Conservation (phyloP, 2,888 invertebrate genomes). For the Serripes groenlandicus region DNA sequence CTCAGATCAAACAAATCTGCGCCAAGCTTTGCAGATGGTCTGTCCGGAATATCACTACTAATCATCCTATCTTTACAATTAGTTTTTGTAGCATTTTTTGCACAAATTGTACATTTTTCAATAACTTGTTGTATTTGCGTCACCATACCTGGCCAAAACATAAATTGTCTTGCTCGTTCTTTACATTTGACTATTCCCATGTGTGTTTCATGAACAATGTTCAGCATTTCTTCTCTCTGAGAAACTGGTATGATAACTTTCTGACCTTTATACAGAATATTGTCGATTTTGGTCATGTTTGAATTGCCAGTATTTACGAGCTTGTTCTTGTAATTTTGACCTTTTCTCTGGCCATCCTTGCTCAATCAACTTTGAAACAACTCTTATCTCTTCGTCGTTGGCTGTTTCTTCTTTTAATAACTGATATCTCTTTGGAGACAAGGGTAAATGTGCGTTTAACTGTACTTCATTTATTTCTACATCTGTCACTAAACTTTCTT, state of each 20-base stretch:
- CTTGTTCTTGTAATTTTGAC: conserved; percentile 15
- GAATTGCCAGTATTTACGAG: conserved; percentile 49
- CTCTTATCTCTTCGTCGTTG: conserved; percentile 39
- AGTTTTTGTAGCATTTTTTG: conserved; percentile 10
- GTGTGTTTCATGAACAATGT: conserved; percentile 38
- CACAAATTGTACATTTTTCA: conserved; percentile 37
- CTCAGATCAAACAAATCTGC: conserved; percentile 57
- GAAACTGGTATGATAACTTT: conserved; percentile 26
- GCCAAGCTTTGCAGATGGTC: conserved; percentile 60
- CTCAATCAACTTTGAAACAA: conserved; percentile 27
- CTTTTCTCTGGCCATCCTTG: conserved; percentile 60
- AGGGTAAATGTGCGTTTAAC: conserved; percentile 40
- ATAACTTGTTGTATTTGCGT: conserved; percentile 37
- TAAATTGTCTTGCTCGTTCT: conserved; percentile 25
- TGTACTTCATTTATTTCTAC: conserved; percentile 35
- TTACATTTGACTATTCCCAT: conserved; percentile 43
- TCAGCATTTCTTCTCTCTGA: conserved; percentile 32
- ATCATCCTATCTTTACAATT: conserved; percentile 46
- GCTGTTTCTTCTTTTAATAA: conserved; percentile 37
- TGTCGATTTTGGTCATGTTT: conserved; percentile 60
- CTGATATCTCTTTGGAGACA: conserved; percentile 30
- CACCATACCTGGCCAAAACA: conserved; percentile 46
- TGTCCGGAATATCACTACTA: conserved; percentile 51
- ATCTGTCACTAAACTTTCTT: conserved; percentile 19
- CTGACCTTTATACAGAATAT: conserved; percentile 50